phyloP scores from a whole-genome alignment of 2,888 invertebrate species.

The Zaprionus obscuricornis region DNA sequence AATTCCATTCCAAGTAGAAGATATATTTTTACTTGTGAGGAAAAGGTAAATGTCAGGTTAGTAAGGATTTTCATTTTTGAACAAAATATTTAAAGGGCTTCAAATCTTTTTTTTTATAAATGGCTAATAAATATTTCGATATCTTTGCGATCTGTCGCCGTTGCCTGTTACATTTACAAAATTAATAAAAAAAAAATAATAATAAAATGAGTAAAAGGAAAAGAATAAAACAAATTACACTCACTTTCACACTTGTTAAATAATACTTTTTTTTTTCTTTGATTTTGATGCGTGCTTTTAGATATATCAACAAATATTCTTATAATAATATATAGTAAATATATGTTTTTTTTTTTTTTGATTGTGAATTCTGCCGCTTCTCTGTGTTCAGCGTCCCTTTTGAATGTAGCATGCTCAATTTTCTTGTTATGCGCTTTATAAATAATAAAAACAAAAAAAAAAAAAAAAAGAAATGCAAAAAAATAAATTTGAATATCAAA shows the following conservation, averaged over 20 bases:
- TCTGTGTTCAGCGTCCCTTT: slow-evolving; percentile 47
- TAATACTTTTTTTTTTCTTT: slow-evolving; percentile 17
- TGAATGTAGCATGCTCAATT: slow-evolving; percentile 57
- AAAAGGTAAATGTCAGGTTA: too few relatives aligned
- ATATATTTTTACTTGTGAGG: too few relatives aligned
- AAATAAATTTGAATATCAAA: slow-evolving; percentile 20
- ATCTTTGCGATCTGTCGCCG: slow-evolving; percentile 29
- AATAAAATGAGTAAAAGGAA: too few relatives aligned
- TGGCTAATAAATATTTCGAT: not conserved
- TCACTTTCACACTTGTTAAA: too few relatives aligned
- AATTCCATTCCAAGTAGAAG: too few relatives aligned
- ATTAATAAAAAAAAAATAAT: not conserved
- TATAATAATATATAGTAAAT: too few relatives aligned
- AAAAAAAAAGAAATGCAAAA: slow-evolving; percentile 14
- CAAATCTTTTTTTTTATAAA: not conserved
- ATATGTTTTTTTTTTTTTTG: slow-evolving; percentile 6
- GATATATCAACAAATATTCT: not conserved
- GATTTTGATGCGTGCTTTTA: slow-evolving; percentile 19
- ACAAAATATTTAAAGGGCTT: too few relatives aligned
- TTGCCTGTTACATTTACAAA: slow-evolving; percentile 39
- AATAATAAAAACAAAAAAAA: slow-evolving; percentile 7
- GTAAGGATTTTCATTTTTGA: not conserved
- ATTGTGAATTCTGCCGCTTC: slow-evolving; percentile 39
- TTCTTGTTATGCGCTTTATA: slow-evolving; percentile 61
- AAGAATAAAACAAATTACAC: too few relatives aligned